Percentiles rank a stretch among this genome's conserved stretches.
phyloP scores from a whole-genome alignment of 2,888 invertebrate genomes.

The Aproaerema taeniolella region DNA sequence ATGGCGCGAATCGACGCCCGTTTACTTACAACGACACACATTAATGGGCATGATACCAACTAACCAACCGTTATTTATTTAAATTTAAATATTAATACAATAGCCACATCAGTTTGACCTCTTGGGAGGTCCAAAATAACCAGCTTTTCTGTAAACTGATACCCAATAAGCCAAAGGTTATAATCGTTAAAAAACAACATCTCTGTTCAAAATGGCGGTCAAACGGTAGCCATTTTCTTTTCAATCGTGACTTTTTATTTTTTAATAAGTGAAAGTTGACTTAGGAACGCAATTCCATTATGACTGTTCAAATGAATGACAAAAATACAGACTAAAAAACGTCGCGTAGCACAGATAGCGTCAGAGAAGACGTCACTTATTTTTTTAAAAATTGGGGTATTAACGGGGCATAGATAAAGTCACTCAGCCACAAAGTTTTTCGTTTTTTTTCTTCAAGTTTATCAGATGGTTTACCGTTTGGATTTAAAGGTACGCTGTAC shows the following conservation, averaged over 20 bases:
- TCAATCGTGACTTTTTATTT: no score
- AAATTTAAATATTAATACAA: constrained; percentile 28
- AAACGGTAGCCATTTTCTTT: constrained; percentile 3
- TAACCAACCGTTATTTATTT: constrained; percentile 14
- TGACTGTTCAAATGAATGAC: constrained; percentile 3
- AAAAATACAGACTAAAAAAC: constrained; percentile 18
- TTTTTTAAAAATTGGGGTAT: constrained; percentile 71
- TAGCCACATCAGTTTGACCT: constrained; percentile 8
- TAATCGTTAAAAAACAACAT: neutral
- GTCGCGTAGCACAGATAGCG: constrained; percentile 21
- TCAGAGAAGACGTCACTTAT: constrained; percentile 44
- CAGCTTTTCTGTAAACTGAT: neutral
- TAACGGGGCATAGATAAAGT: constrained; percentile 70
- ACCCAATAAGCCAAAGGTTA: constrained; percentile 1
- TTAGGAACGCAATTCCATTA: no score
- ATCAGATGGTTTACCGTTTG: constrained; percentile 75
- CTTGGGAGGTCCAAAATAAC: constrained; percentile 10
- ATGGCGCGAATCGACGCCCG: constrained; percentile 30
- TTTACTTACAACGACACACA: constrained; percentile 14
- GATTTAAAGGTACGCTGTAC: constrained; percentile 68
- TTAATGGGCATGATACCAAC: constrained; percentile 10
- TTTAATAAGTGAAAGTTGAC: no score
- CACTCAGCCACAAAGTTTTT: constrained; percentile 46
- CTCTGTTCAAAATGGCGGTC: neutral
- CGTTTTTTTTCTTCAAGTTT: constrained; percentile 42